Evolutionary conservation across 1,140 invertebrate genomes (phyloP), one percentile per base, ranked within the genome.

Genomic region (Ectropis grisescens): DNA sequence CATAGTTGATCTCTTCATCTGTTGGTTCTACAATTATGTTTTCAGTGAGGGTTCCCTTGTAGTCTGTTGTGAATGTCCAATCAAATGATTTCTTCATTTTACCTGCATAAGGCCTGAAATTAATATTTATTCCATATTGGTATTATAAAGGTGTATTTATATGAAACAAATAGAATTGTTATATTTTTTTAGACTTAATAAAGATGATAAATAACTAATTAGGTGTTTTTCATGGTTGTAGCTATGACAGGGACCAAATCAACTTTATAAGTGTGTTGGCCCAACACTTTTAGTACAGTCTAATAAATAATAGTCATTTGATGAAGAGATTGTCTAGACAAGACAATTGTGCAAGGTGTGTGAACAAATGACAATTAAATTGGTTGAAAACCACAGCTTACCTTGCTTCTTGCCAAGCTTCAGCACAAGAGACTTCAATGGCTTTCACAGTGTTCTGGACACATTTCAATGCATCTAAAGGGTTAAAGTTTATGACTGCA

Each of bases 21-120:
- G 94, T 94, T 40, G 83, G 50, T 42, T 86, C 78, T 14, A 87
- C 33, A 26, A 76, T 54, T 52, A 90, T 84, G 35, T 87, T 82
- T 2, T 89, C 87, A 52, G 85, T 82, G 13, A 94, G 58, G 11
- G 93, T 94, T 23, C 97, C 97, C 71, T 89, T 90, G 65, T 99
- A 99, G 64, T 92, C 86, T 15, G 94, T 97, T n/a, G 93, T 93
- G 59, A 94, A 99, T 4, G 97, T 99, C 98, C 98, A 99, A 81
- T 99, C 97, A 83, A 97, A 99, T 9, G 94, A 90, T 55, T 93
- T 91, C 10, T 93, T 82, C 59, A 92, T 90, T 55, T 94, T 89
- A 52, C 90, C 89, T 24, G 92, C 85, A 48, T 82, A 82, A 58
- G 80, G 81, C 46, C 85, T 86, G 46, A 33, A 66, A 75, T 35